Percentiles rank a stretch among this genome's conserved stretches.
These are phyloP conservation scores for Nymphalis c-album DNA, from an alignment of 2,888 invertebrate genomes.

Conservation along the genomic window DNA sequence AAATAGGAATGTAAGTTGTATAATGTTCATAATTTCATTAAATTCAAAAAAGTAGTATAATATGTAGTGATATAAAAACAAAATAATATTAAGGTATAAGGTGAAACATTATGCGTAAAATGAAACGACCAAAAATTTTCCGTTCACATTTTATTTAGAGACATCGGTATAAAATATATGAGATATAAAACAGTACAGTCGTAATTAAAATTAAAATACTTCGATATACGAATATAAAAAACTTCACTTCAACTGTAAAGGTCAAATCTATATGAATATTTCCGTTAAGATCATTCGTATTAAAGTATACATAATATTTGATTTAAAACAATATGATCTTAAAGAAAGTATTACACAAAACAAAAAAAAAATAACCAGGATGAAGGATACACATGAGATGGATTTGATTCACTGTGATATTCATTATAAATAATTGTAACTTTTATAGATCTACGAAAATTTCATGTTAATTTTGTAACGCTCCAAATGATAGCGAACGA, in stretches of 20 bases:
- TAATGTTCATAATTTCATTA: too few species aligned
- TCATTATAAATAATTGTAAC: slow-evolving; percentile 23
- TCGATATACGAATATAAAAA: slow-evolving; percentile 65
- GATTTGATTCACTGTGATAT: slow-evolving; percentile 62
- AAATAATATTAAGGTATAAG: too few species aligned
- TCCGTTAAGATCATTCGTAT: slow-evolving; percentile 8
- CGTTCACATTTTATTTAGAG: slow-evolving; percentile 80
- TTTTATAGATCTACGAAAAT: slow-evolving; percentile 7
- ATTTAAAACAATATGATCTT: slow-evolving; percentile 33
- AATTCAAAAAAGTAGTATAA: too few species aligned
- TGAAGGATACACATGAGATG: slow-evolving; percentile 21
- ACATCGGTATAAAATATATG: slow-evolving; percentile 81
- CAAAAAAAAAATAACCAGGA: slow-evolving; percentile 26
- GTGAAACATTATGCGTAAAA: neutral
- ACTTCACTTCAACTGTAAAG: slow-evolving; percentile 47
- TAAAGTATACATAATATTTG: slow-evolving; percentile 18
- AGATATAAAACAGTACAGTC: slow-evolving; percentile 81
- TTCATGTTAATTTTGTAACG: neutral
- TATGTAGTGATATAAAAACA: too few species aligned
- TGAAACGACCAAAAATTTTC: slow-evolving; percentile 38
- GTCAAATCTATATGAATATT: slow-evolving; percentile 22
- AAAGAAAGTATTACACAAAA: slow-evolving; percentile 37
- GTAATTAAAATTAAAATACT: slow-evolving; percentile 76
- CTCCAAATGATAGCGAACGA: slow-evolving; percentile 6
- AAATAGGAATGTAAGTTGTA: too few species aligned